phyloP scores from a whole-genome alignment of 2,888 invertebrate species.

The Hemicrepidius hirtus region DNA sequence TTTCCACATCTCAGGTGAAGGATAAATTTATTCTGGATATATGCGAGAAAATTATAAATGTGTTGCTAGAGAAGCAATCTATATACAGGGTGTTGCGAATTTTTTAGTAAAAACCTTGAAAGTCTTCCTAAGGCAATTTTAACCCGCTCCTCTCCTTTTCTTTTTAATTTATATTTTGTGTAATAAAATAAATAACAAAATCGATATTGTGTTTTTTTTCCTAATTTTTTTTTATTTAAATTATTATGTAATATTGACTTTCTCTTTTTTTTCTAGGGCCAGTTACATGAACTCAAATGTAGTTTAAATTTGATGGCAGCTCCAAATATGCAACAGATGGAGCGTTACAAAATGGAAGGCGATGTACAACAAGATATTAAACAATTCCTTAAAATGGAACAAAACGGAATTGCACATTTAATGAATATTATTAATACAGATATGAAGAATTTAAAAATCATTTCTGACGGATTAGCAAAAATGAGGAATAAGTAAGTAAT shows the following conservation, averaged over 20 bases:
- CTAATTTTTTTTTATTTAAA: no score
- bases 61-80: no score
- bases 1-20: no score
- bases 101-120: no score
- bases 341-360: conserved; percentile 86
- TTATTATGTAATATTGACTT: conserved; percentile 23
- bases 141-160: no score
- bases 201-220: no score
- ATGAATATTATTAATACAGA: conserved; percentile 89
- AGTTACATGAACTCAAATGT: conserved; percentile 92
- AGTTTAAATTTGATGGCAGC: conserved; percentile 84
- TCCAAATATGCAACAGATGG: conserved; percentile 76
- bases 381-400: conserved; percentile 89
- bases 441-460: conserved; percentile 83
- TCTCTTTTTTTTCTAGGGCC: conserved; percentile 77
- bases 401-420: conserved; percentile 90
- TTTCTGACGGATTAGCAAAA: conserved; percentile 81
- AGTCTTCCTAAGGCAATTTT: no score
- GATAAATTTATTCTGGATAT: no score
- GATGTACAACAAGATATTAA: conserved; percentile 82
- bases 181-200: no score
- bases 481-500: conserved; percentile 30
- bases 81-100: no score
- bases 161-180: no score
- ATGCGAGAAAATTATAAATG: no score